Conservation (phyloP, 2,797 vertebrate species). For the Microctenopoma stevenorrisi region DNA sequence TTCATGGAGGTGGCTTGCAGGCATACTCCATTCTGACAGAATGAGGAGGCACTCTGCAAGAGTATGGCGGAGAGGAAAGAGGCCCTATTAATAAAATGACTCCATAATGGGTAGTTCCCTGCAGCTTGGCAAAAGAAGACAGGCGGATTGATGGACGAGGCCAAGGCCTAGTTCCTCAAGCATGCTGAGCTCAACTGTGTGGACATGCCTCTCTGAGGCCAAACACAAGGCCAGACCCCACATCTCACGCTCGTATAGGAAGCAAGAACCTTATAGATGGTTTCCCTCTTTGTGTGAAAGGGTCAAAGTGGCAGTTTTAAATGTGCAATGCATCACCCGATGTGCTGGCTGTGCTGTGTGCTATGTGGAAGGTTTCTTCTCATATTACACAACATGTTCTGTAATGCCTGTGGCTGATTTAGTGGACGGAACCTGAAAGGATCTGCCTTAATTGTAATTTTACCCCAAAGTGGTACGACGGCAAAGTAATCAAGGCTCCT, state of each 20-base stretch:
- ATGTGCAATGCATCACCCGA: conserved; percentile 19
- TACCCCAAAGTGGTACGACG: conserved; percentile 40
- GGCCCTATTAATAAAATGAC: conserved; percentile 84
- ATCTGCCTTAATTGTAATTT: conserved; percentile 48
- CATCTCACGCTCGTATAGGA: conserved; percentile 55
- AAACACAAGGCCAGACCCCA: conserved; percentile 51
- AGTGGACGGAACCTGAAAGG: conserved; percentile 27
- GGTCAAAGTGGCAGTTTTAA: conserved; percentile 45
- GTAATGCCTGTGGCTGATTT: conserved; percentile 37
- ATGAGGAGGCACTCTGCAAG: conserved; percentile 78
- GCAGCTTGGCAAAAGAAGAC: conserved; percentile 80
- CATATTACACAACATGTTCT: conserved; percentile 25
- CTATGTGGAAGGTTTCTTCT: conserved; percentile 12
- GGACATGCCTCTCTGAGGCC: conserved; percentile 69
- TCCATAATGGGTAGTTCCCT: conserved; percentile 81
- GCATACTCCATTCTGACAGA: conserved; percentile 83
- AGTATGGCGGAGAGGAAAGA: conserved; percentile 79
- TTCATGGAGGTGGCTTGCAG: conserved; percentile 81
- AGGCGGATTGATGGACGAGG: conserved; percentile 80
- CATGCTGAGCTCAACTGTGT: conserved; percentile 71
- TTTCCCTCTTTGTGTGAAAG: conserved; percentile 46
- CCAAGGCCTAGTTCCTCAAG: conserved; percentile 77
- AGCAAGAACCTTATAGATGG: conserved; percentile 49
- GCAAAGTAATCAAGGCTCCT: conserved; percentile 48
- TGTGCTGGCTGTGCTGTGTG: conserved; percentile 9